Percentiles rank a stretch among this genome's conserved stretches.
These are phyloP conservation scores for Clistopyga incitator DNA, from an alignment of 2,888 invertebrate species.

Conservation along the genomic window DNA sequence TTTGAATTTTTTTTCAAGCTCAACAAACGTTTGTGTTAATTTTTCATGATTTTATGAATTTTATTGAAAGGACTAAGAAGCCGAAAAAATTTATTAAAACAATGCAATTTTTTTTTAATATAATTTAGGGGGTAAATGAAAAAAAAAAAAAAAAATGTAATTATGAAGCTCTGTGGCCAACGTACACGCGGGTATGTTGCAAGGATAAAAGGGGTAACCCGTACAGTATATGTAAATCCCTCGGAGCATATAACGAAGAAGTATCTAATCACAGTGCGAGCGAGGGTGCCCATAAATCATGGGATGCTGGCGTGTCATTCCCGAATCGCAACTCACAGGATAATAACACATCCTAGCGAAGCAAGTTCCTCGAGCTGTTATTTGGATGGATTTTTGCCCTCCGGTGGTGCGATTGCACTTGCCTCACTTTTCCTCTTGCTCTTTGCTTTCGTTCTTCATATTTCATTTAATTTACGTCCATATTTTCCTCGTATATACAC, in stretches of 20 bases:
- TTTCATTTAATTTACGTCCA: no score
- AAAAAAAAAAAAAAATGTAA: not conserved
- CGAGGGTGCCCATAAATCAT: conserved; percentile 39
- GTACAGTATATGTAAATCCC: conserved; percentile 74
- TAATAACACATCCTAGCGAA: conserved; percentile 81
- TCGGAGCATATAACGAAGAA: conserved; percentile 75
- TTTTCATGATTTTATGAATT: not conserved
- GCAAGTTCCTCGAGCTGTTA: conserved; percentile 78
- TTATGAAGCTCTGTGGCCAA: not conserved
- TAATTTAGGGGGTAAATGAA: no score
- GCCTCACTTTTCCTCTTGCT: conserved; percentile 64
- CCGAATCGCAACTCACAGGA: conserved; percentile 81
- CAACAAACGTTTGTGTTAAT: not conserved
- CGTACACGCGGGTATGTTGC: conserved; percentile 1
- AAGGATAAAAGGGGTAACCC: conserved; percentile 12
- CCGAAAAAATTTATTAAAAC: no score
- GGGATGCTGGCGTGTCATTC: conserved; percentile 39
- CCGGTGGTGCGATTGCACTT: conserved; percentile 76
- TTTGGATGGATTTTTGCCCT: conserved; percentile 79
- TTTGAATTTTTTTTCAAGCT: not conserved
- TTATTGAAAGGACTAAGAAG: not conserved
- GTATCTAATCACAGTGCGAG: conserved; percentile 81
- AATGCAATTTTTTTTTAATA: no score
- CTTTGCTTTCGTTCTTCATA: conserved; percentile 20
- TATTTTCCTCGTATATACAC: no score